Conservation (phyloP, 2,113 vertebrate genomes). For the Phrynosoma blainvillii region DNA sequence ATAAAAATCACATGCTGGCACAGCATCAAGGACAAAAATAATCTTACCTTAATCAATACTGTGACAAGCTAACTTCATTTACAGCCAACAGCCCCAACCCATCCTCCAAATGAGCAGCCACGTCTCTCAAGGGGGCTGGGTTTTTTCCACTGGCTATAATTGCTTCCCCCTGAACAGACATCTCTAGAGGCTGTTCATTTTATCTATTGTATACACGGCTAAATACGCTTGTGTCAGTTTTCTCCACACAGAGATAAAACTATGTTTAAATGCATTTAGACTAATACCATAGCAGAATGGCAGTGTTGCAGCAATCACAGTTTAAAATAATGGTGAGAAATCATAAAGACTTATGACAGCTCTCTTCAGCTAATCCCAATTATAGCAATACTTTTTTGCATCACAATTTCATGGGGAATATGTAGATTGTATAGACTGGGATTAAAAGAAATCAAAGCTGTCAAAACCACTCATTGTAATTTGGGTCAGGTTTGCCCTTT, state of each 20-base stretch:
- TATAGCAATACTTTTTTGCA: conserved; percentile 34
- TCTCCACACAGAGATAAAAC: background rate
- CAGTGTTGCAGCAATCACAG: background rate
- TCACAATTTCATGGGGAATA: background rate
- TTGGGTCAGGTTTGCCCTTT: background rate
- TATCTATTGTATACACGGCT: conserved; percentile 40
- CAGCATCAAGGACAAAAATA: conserved; percentile 39
- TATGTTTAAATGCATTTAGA: conserved; percentile 35
- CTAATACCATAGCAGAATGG: background rate
- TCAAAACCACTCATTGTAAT: conserved; percentile 1
- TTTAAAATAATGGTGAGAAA: conserved; percentile 25
- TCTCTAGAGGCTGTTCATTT: conserved; percentile 45
- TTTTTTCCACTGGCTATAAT: conserved; percentile 34
- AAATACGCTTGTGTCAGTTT: conserved; percentile 39
- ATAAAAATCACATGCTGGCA: conserved; percentile 4
- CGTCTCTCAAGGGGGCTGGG: conserved; percentile 40
- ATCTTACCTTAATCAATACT: conserved; percentile 37
- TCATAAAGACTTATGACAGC: background rate
- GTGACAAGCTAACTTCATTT: conserved; percentile 46
- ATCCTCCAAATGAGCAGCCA: conserved; percentile 33
- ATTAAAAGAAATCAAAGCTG: conserved; percentile 30
- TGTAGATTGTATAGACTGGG: background rate
- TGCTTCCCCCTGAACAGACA: conserved; percentile 45
- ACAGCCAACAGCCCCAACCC: background rate
- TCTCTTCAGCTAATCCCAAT: conserved; percentile 35